Conservation (phyloP, 1,140 invertebrate species). For the Campoletis sonorensis region DNA sequence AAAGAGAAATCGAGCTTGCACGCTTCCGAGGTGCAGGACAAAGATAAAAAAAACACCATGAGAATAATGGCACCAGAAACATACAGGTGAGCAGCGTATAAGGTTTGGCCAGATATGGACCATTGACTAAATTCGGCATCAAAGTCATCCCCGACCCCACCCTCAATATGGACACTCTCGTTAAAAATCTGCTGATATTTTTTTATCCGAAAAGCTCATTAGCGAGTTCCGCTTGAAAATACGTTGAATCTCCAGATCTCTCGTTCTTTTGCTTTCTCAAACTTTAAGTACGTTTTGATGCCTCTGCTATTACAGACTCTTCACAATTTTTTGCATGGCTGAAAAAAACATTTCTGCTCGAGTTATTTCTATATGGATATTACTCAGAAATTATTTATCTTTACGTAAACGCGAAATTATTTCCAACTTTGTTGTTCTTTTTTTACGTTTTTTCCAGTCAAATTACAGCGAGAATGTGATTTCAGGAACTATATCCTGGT, state of each 20-base stretch:
- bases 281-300: not conserved
- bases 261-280: not conserved
- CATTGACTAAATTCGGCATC: not conserved
- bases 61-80: too few species aligned
- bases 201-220: not conserved
- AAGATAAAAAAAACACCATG: not conserved
- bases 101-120: not conserved
- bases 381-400: too few species aligned
- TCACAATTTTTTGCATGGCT: not conserved
- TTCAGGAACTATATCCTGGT: too few species aligned
- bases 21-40: not conserved
- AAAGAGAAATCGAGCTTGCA: not conserved
- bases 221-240: not conserved
- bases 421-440: too few species aligned
- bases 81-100: not conserved
- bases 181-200: not conserved
- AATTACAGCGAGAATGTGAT: too few species aligned
- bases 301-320: not conserved
- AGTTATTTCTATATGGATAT: too few species aligned
- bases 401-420: too few species aligned
- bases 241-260: not conserved
- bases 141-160: constrained; percentile 5
- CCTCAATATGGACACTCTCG: not conserved
- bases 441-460: too few species aligned
- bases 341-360: not conserved